Conservation (phyloP, 2,113 vertebrate species). For the Pycnonotus jocosus region DNA sequence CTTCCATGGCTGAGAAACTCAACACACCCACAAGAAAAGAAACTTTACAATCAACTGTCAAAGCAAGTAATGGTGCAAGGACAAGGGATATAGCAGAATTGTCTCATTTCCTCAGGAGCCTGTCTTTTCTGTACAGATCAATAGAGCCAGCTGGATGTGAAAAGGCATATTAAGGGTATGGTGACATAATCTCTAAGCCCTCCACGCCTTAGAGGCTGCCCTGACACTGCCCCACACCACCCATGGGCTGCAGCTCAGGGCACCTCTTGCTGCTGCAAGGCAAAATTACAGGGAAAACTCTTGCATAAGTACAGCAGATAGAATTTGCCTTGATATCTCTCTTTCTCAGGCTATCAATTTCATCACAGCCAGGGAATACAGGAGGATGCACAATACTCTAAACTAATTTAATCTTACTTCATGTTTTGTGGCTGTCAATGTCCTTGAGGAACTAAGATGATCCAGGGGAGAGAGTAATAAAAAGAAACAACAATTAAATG, state of each 20-base stretch:
- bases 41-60: not conserved
- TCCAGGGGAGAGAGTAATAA: not conserved
- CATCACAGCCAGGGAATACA: not conserved
- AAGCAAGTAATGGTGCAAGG: not conserved
- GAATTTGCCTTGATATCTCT: not conserved
- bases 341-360: not conserved
- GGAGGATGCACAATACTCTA: not conserved
- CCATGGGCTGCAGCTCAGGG: not conserved
- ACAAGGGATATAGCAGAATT: not conserved
- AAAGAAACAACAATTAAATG: not conserved
- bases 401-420: not conserved
- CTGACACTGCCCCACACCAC: not conserved
- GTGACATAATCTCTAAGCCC: not conserved
- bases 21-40: not conserved
- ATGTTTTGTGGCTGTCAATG: not conserved
- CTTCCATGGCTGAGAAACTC: not conserved
- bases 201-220: not conserved
- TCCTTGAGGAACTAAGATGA: not conserved
- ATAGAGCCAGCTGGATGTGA: not conserved
- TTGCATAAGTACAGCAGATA: not conserved
- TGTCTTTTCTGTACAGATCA: not conserved
- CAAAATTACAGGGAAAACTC: not conserved
- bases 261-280: not conserved
- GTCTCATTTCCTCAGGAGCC: not conserved
- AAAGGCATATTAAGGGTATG: not conserved